Evolutionary conservation across 2,797 vertebrate species (phyloP), one percentile per base, ranked within the genome.

Genomic region (Cryptoprocta ferox): DNA sequence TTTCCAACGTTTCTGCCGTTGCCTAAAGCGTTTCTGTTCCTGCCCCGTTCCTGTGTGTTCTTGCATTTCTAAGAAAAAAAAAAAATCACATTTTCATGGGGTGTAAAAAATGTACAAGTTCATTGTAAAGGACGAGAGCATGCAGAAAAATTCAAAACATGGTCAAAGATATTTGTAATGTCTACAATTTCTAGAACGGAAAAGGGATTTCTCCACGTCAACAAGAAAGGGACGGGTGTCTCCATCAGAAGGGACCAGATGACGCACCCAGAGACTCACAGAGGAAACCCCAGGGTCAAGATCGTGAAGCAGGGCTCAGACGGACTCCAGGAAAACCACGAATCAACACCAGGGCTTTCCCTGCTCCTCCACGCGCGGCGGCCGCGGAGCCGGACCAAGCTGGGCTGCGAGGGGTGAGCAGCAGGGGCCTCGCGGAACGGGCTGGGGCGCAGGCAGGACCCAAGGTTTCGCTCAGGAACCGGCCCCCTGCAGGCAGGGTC

Each of bases 1-100:
- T 0, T 1, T 8, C 61, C 13, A 2, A 10, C 0, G 11, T 50
- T 21, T 42, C 56, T 18, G 30, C 32, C 3, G 0, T 11, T 6
- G 26, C 68, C 59, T 8, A 24, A 18, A 59, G 70, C 21, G 0
- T 4, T 18, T 53, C 91, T 70, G 50, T 19, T 16, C 84, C 32
- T 16, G 39, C n/a, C 42, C 28, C 24, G 1, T 48, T 65, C 6
- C 50, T 53, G 50, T 53, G 15, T 14, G 2, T 30, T 7, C 93
- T n/a, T 39, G 35, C 8, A 2, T 45, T 45, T 85, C 45, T 19
- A 63, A 32, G 79, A n/a, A 5, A 5, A 14, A 61, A 56, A 24
- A 26, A 83, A 35, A 73, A 18, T 59, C 81, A 12, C 48, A 7
- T 19, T 32, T 73, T 7, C 2, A 2, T 5, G 11, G 14, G 30